Evolutionary conservation across 2,113 vertebrate genomes (phyloP).

Genomic region (Hydrolagus affinis): DNA sequence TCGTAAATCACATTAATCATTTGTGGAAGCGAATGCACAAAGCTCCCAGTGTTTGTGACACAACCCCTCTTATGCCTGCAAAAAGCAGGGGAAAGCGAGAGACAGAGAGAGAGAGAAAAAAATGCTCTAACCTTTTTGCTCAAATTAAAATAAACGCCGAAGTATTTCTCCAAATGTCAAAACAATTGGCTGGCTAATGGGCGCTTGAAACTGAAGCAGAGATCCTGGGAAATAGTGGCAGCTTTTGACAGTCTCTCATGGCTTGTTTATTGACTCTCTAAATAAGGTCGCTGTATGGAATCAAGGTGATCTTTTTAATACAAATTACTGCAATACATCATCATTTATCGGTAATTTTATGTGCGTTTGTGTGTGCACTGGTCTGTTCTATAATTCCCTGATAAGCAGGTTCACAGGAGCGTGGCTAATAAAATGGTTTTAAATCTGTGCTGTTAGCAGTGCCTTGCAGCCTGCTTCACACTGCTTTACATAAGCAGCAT

Average conservation of each 20-base stretch:
- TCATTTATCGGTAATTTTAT: not conserved
- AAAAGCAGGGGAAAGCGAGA: too few species aligned
- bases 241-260: slow-evolving; percentile 3
- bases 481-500: not conserved
- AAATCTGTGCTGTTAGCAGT: not conserved
- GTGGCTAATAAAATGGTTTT: slow-evolving; percentile 19
- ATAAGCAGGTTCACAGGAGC: slow-evolving; percentile 4
- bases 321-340: slow-evolving; percentile 24
- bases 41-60: not conserved
- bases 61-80: not conserved
- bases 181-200: slow-evolving; percentile 4
- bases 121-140: not conserved
- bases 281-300: not conserved
- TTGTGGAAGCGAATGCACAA: not conserved
- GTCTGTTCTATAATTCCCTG: slow-evolving; percentile 15
- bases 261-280: slow-evolving; percentile 26
- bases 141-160: slow-evolving; percentile 19
- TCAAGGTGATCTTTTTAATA: slow-evolving; percentile 29
- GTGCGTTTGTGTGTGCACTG: not conserved
- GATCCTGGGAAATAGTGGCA: not conserved
- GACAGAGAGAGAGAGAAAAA: too few species aligned
- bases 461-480: not conserved
- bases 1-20: not conserved
- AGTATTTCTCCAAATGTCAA: not conserved
- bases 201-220: not conserved